Conservation (phyloP, 2,888 invertebrate species). For the Mystacides longicornis region DNA sequence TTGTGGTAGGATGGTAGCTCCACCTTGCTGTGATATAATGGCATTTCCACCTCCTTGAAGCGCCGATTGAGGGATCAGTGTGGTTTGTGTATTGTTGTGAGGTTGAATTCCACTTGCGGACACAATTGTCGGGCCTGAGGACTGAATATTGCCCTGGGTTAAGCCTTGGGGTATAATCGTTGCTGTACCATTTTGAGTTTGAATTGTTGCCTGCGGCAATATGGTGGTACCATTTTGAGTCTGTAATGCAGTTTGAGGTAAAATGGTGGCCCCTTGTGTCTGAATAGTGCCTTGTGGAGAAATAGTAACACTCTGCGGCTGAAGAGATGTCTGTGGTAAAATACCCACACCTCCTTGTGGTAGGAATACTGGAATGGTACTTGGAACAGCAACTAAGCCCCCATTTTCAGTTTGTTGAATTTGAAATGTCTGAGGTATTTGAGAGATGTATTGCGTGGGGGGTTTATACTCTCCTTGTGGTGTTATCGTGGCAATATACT, state of each 20-base stretch:
- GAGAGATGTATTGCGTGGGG: slow-evolving; percentile 49
- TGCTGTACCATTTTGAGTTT: slow-evolving; percentile 53
- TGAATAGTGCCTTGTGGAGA: slow-evolving; percentile 49
- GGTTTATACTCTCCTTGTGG: slow-evolving; percentile 54
- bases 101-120: slow-evolving; percentile 43
- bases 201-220: slow-evolving; percentile 50
- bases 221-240: slow-evolving; percentile 49
- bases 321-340: slow-evolving; percentile 40
- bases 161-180: slow-evolving; percentile 55
- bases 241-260: slow-evolving; percentile 41
- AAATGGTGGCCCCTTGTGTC: slow-evolving; percentile 40
- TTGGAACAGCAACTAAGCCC: slow-evolving; percentile 53
- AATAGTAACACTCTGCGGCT: slow-evolving; percentile 48
- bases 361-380: slow-evolving; percentile 50
- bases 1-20: slow-evolving; percentile 55
- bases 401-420: slow-evolving; percentile 55
- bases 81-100: slow-evolving; percentile 46
- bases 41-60: slow-evolving; percentile 49
- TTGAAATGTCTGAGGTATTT: slow-evolving; percentile 53
- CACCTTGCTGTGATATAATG: slow-evolving; percentile 46
- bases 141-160: slow-evolving; percentile 37
- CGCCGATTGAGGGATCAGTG: slow-evolving; percentile 42
- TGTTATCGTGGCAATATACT: slow-evolving; percentile 66
- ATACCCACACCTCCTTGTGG: slow-evolving; percentile 49
- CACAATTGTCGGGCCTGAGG: slow-evolving; percentile 40